Conservation (phyloP, 2,113 vertebrate species). For the Ahaetulla prasina region DNA sequence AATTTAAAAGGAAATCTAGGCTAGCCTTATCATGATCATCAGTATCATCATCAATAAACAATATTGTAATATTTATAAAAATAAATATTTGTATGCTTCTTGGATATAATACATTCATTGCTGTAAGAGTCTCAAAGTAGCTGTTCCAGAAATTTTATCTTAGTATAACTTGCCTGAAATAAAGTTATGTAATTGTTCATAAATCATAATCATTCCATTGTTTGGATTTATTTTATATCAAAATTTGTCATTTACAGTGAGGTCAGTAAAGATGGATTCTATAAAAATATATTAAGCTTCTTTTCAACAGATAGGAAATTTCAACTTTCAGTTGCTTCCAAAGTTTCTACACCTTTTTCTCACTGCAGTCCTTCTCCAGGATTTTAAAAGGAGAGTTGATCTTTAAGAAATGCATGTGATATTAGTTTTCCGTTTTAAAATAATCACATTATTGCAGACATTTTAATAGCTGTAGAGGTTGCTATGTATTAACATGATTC, state of each 20-base stretch:
- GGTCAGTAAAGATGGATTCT: slow-evolving; percentile 53
- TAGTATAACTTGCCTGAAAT: slow-evolving; percentile 57
- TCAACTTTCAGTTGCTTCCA: slow-evolving; percentile 56
- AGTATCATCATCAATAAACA: neutral
- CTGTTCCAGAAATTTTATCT: slow-evolving; percentile 43
- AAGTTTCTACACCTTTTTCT: slow-evolving; percentile 45
- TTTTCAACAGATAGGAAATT: slow-evolving; percentile 54
- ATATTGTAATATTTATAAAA: neutral
- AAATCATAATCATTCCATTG: slow-evolving; percentile 57
- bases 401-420: slow-evolving; percentile 79
- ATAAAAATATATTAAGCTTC: slow-evolving; percentile 60
- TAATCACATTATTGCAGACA: slow-evolving; percentile 85
- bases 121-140: slow-evolving; percentile 54
- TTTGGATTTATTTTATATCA: neutral
- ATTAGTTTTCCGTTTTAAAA: slow-evolving; percentile 80
- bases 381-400: slow-evolving; percentile 69
- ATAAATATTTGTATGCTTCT: slow-evolving; percentile 18
- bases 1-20: slow-evolving; percentile 5
- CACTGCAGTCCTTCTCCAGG: slow-evolving; percentile 50
- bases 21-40: neutral
- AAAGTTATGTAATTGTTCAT: slow-evolving; percentile 64
- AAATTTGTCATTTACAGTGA: slow-evolving; percentile 50
- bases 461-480: slow-evolving; percentile 84
- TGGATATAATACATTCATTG: slow-evolving; percentile 55
- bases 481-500: slow-evolving; percentile 83